These are phyloP conservation scores for Plumapathes pennacea DNA, from an alignment of 92 coral and sea anemone genomes.

Conservation along the genomic window DNA sequence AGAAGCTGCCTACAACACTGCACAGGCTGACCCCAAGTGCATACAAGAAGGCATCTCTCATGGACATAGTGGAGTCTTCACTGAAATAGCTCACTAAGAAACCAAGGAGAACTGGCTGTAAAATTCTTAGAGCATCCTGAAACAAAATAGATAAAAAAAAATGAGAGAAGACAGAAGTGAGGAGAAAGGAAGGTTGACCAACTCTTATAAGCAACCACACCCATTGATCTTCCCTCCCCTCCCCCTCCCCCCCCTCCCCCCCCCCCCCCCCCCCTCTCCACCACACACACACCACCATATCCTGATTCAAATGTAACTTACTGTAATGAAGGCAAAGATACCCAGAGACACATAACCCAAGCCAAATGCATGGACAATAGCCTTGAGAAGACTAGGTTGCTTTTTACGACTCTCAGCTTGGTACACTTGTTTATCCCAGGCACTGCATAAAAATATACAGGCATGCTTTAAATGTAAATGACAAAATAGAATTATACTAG, in stretches of 20 bases:
- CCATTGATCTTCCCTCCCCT: too few species aligned
- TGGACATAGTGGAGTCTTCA: constrained; percentile 48
- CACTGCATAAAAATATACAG: constrained; percentile 34
- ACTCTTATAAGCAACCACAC: too few species aligned
- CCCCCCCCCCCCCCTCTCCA: too few species aligned
- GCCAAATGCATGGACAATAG: constrained; percentile 67
- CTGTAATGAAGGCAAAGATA: constrained; percentile 48
- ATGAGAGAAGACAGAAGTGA: neutral
- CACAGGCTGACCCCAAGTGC: constrained; percentile 68
- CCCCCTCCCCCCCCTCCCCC: too few species aligned
- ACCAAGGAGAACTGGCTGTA: constrained; percentile 71
- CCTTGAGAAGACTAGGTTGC: constrained; percentile 56
- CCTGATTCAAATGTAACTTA: constrained; percentile 16
- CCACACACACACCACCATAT: neutral
- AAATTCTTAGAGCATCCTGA: constrained; percentile 64
- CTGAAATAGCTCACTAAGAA: constrained; percentile 53
- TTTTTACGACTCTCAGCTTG: constrained; percentile 12
- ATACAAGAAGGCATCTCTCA: constrained; percentile 61
- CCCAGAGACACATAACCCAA: constrained; percentile 55
- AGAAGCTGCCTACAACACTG: constrained; percentile 44
- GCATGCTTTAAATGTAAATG: neutral
- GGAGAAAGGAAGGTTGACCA: neutral
- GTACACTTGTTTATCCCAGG: constrained; percentile 63
- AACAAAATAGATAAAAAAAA: neutral
- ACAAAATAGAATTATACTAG: too few species aligned